Conservation (phyloP, 2,113 vertebrate genomes). For the Motacilla alba region DNA sequence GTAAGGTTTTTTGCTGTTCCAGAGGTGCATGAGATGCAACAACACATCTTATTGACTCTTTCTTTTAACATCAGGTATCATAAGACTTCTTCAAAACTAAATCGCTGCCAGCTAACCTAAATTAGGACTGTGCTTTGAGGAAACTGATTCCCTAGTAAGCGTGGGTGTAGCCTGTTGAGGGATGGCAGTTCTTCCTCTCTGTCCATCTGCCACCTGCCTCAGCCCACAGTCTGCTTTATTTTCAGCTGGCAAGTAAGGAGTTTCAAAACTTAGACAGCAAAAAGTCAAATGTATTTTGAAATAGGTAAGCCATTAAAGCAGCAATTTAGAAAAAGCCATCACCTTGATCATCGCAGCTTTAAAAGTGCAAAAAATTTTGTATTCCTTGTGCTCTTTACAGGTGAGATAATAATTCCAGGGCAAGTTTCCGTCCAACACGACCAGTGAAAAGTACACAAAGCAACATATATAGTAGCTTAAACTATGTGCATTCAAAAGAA, state of each 20-base stretch:
- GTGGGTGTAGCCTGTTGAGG: conserved; percentile 31
- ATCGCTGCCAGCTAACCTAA: conserved; percentile 17
- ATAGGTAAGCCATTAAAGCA: not conserved
- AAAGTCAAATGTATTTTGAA: conserved; percentile 2
- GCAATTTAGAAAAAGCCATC: not conserved
- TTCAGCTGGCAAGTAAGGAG: conserved; percentile 23
- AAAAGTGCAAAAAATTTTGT: not conserved
- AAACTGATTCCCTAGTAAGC: conserved; percentile 20
- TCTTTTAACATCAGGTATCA: not conserved
- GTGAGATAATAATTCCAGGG: not conserved
- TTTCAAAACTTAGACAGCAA: conserved; percentile 8
- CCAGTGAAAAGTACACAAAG: not conserved
- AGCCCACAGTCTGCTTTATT: conserved; percentile 12
- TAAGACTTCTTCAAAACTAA: not conserved
- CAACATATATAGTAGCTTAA: not conserved
- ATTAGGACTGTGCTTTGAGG: not conserved
- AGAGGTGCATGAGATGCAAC: not conserved
- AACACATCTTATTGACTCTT: not conserved
- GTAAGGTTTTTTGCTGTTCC: not conserved
- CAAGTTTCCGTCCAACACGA: not conserved
- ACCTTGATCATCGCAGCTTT: not conserved
- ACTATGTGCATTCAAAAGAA: not conserved
- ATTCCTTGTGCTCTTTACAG: not conserved
- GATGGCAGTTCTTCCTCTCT: conserved; percentile 10
- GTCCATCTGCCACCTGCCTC: conserved; percentile 42